Percentiles rank a stretch among this genome's conserved stretches.
phyloP scores from a whole-genome alignment of 2,797 vertebrate species.

The Xiphophorus birchmanni region DNA sequence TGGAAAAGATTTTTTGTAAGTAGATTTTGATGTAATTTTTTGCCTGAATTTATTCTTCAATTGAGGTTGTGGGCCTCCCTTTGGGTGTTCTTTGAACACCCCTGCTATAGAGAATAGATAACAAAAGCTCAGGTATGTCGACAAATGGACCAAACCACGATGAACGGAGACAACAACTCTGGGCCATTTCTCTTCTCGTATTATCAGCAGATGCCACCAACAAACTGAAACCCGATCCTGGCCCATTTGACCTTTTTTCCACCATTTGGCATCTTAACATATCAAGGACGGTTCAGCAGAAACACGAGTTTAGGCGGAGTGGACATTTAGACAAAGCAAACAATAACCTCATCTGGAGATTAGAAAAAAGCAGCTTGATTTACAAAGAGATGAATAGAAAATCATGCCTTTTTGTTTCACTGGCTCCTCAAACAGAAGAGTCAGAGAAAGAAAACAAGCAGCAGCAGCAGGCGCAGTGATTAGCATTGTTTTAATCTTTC shows the following conservation, averaged over 20 bases:
- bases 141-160: conserved; percentile 35
- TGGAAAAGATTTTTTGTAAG: no score
- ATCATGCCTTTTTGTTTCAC: not conserved
- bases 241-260: conserved; percentile 34
- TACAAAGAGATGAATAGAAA: not conserved
- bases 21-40: no score
- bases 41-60: no score
- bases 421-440: not conserved
- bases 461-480: conserved; percentile 20
- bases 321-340: not conserved
- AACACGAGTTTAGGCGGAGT: not conserved
- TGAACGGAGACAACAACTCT: conserved; percentile 16
- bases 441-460: conserved; percentile 9
- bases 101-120: conserved; percentile 2
- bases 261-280: conserved; percentile 33
- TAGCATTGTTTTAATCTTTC: conserved; percentile 23
- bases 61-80: no score
- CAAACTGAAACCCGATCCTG: conserved; percentile 42
- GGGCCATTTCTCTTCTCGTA: conserved; percentile 43
- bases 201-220: conserved; percentile 52
- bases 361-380: conserved; percentile 5
- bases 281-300: conserved; percentile 21
- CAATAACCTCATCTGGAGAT: not conserved
- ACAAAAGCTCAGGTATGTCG: conserved; percentile 37
- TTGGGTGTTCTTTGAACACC: no score